Evolutionary conservation across 2,113 vertebrate genomes (phyloP), one percentile per base, ranked within the genome.

Genomic region (Neotragus pygmaeus): DNA sequence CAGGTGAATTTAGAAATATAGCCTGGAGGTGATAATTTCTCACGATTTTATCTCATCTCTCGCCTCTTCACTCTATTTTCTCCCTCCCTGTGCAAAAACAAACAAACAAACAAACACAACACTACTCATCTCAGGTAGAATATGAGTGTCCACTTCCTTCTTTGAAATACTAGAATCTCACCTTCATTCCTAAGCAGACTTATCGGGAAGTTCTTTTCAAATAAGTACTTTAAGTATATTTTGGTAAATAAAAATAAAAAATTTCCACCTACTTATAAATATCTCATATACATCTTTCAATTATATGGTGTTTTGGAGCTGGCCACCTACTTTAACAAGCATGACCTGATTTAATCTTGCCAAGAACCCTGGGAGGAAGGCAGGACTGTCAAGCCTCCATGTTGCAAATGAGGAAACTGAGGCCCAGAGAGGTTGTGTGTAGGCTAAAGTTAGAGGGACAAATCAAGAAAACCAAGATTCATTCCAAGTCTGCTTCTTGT

Each of bases 181-280:
- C 23, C 14, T 64, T 89, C 90, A 77, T 60, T 45, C 15, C 51
- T 25, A 88, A 83, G 45, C 7, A 95, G 11, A 19, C 55, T 87
- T 95, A 57, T 23, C 86, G 88, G 60, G 90, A 96, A 57, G 25
- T 95, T 91, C 15, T 84, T 89, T 97, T 45, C 36, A 23, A n/a
- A 49, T 2, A 83, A 91, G 5, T 39, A 78, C 45, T 70, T 58
- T 53, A 60, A 77, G 90, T 82, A 51, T 51, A 95, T 51, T 92
- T 95, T 73, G n/a, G 9, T 82, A 89, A 89, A 85, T 83, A 64
- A 88, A 86, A 82, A 55, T 64, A 83, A 84, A 30, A 36, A 85
- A 8, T 11, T 58, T 83, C 47, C 14, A 60, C 55, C 27, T 83
- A 91, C 13, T 47, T 78, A 86, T 80, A 90, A 49, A 39, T 57